phyloP scores from a whole-genome alignment of 1,140 invertebrate species.

The Gonioctena quinquepunctata region DNA sequence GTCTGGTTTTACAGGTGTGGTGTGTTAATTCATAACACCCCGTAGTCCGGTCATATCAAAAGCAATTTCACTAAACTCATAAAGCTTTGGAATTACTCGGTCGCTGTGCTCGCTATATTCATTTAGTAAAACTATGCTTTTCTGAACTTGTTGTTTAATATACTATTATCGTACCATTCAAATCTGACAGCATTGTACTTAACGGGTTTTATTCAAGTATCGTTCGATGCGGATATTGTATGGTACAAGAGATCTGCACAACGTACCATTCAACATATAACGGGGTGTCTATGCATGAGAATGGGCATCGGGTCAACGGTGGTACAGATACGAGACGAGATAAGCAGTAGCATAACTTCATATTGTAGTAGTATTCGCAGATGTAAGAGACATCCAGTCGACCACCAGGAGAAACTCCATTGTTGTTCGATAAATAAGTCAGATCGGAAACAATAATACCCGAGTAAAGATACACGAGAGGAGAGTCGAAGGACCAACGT shows the following conservation, averaged over 20 bases:
- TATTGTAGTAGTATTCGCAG: not conserved
- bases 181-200: not conserved
- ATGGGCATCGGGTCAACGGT: constrained; percentile 4
- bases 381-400: not conserved
- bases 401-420: not conserved
- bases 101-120: too few species aligned
- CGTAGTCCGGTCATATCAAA: too few species aligned
- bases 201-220: not conserved
- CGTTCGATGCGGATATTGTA: not conserved
- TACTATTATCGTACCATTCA: not conserved
- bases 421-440: not conserved
- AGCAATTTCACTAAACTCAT: too few species aligned
- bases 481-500: not conserved
- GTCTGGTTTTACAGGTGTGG: too few species aligned
- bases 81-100: too few species aligned
- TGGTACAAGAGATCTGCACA: too few species aligned
- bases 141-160: too few species aligned
- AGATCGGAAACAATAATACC: not conserved
- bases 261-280: not conserved
- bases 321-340: not conserved
- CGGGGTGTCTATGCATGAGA: constrained; percentile 8
- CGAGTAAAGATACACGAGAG: not conserved
- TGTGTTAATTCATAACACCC: too few species aligned
- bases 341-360: not conserved
- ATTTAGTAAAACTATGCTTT: too few species aligned